These are phyloP conservation scores for Malurus alboscapulatus DNA, from an alignment of 2,113 vertebrate genomes.

Conservation along the genomic window DNA sequence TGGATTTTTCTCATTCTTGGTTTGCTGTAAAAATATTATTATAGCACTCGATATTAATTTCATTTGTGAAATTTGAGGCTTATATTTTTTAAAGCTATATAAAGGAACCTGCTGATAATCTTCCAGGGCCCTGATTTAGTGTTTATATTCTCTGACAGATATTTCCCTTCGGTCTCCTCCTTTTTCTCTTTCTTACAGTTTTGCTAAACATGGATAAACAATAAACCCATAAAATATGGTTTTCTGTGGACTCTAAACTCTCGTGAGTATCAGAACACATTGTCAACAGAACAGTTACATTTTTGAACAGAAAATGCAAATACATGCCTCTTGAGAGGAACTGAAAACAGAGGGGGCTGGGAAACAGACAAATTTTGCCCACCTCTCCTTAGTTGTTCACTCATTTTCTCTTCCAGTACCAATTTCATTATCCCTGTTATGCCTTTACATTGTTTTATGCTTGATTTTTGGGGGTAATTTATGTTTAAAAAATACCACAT, in stretches of 20 bases:
- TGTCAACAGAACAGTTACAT: accelerated
- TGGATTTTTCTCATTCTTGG: not conserved
- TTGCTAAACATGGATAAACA: not conserved
- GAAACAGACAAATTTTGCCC: not conserved
- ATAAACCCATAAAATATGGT: not conserved
- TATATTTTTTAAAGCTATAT: not conserved
- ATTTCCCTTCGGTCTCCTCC: not conserved
- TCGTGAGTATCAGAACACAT: not conserved
- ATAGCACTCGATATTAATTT: not conserved
- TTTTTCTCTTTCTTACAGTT: not conserved
- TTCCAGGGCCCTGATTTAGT: not conserved
- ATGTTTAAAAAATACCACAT: not conserved
- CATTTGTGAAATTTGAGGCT: not conserved
- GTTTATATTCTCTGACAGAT: not conserved
- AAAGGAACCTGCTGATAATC: not conserved
- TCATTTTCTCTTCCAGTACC: not conserved
- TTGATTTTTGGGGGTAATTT: not conserved
- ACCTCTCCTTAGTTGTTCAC: not conserved
- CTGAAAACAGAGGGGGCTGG: not conserved
- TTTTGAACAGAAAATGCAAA: not conserved
- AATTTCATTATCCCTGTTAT: not conserved
- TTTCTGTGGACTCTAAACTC: not conserved
- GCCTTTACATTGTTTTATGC: not conserved
- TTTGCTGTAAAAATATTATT: not conserved
- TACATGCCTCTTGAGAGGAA: not conserved